These are phyloP conservation scores for Enteromius fasciolatus DNA, from an alignment of 2,797 vertebrate species.

Conservation along the genomic window DNA sequence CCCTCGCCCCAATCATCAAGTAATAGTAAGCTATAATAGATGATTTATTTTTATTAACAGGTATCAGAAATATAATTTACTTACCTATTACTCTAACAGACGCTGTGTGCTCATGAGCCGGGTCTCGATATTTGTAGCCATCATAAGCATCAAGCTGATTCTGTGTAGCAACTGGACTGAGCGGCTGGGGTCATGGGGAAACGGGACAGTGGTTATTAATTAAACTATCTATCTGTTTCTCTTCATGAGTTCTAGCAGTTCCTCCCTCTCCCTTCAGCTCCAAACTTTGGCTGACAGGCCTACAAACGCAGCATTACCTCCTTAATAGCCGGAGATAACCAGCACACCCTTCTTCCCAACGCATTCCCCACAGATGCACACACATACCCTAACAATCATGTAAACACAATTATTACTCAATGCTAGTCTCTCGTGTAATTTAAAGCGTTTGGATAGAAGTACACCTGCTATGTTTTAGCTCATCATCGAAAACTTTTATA, in stretches of 20 bases:
- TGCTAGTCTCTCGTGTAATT: background rate
- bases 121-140: conserved; percentile 52
- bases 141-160: conserved; percentile 62
- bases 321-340: conserved; percentile 50
- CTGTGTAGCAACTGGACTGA: conserved; percentile 64
- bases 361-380: conserved; percentile 48
- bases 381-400: conserved; percentile 38
- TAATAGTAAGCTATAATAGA: background rate
- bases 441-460: background rate
- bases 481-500: background rate
- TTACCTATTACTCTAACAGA: conserved; percentile 64
- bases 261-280: conserved; percentile 50
- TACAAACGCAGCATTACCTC: conserved; percentile 66
- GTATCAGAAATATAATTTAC: conserved; percentile 2
- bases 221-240: conserved; percentile 76
- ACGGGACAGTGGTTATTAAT: conserved; percentile 83
- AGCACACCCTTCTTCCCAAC: conserved; percentile 21
- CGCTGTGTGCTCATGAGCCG: background rate
- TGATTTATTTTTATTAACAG: conserved; percentile 39
- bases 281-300: conserved; percentile 67
- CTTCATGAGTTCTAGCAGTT: conserved; percentile 61
- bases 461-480: background rate
- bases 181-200: conserved; percentile 74
- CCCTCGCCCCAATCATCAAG: background rate
- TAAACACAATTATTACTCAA: conserved; percentile 1